These are phyloP conservation scores for Menura novaehollandiae DNA, from an alignment of 2,113 vertebrate genomes.

Conservation along the genomic window DNA sequence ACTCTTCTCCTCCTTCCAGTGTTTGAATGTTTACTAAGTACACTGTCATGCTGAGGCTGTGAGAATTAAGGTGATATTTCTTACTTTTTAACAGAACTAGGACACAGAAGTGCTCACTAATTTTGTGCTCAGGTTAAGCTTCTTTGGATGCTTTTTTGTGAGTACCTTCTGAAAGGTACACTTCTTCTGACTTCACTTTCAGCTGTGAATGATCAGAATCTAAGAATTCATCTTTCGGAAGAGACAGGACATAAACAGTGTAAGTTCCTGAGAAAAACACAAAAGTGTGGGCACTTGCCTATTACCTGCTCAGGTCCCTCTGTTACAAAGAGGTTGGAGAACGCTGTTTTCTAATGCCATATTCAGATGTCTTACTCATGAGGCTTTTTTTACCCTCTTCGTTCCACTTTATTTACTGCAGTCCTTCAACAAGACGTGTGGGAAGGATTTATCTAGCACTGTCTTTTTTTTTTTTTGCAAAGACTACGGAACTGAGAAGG, in stretches of 20 bases:
- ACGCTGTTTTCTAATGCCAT: not conserved
- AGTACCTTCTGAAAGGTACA: not conserved
- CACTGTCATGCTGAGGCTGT: not conserved
- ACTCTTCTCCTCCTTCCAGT: not conserved
- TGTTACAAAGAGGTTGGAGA: not conserved
- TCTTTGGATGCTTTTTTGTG: not conserved
- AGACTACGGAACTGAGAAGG: not conserved
- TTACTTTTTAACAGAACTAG: not conserved
- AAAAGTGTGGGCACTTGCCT: not conserved
- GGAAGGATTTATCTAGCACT: not conserved
- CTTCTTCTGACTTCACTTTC: not conserved
- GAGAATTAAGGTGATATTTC: slow-evolving; percentile 17
- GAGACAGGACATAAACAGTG: not conserved
- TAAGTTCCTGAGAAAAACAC: not conserved
- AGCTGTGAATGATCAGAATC: not conserved
- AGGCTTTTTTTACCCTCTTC: not conserved
- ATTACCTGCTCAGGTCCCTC: not conserved
- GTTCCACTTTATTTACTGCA: not conserved
- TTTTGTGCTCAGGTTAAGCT: not conserved
- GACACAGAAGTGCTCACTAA: not conserved
- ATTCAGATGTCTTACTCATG: not conserved
- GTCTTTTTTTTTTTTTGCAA: not conserved
- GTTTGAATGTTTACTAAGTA: not conserved
- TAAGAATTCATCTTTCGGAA: not conserved
- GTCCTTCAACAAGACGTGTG: not conserved